A percentile compares a stretch with the other conserved stretches of the same genome.
phyloP scores from a whole-genome alignment of 2,797 vertebrate genomes.

The Sphenodon punctatus region DNA sequence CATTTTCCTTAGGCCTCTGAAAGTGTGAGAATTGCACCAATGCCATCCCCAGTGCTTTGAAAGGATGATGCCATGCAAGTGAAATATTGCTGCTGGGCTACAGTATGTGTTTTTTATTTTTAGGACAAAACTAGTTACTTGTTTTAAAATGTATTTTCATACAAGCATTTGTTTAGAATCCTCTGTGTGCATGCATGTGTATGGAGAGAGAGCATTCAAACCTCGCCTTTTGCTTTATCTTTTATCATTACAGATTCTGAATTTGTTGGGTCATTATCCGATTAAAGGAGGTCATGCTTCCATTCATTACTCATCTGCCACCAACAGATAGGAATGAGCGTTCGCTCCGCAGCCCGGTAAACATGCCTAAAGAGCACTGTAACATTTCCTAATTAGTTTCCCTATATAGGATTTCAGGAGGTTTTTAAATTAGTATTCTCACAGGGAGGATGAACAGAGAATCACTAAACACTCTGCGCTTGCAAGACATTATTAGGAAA shows the following conservation, averaged over 20 bases:
- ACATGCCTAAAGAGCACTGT: neutral
- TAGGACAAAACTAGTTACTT: neutral
- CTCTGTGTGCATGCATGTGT: neutral
- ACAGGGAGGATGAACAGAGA: slow-evolving; percentile 3
- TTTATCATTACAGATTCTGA: slow-evolving; percentile 10
- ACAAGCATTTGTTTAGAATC: neutral
- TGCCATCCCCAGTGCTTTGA: slow-evolving; percentile 15
- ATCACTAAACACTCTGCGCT: slow-evolving; percentile 27
- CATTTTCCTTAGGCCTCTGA: too few species aligned
- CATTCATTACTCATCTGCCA: slow-evolving; percentile 21
- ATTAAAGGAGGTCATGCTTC: slow-evolving; percentile 3
- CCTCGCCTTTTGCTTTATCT: neutral
- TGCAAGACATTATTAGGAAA: neutral
- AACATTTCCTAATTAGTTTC: slow-evolving; percentile 43
- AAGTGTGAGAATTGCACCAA: too few species aligned
- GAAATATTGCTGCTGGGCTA: neutral
- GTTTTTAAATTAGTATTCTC: slow-evolving; percentile 29
- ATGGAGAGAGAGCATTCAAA: neutral
- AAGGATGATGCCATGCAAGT: neutral
- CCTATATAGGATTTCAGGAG: slow-evolving; percentile 28
- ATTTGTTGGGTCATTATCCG: neutral
- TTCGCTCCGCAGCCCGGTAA: slow-evolving; percentile 14
- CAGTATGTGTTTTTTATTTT: neutral
- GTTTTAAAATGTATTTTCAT: neutral
- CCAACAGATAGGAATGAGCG: neutral